Evolutionary conservation across 2,888 invertebrate species (phyloP), one percentile per base, ranked within the genome.

Genomic region (Vesta saturnalis): DNA sequence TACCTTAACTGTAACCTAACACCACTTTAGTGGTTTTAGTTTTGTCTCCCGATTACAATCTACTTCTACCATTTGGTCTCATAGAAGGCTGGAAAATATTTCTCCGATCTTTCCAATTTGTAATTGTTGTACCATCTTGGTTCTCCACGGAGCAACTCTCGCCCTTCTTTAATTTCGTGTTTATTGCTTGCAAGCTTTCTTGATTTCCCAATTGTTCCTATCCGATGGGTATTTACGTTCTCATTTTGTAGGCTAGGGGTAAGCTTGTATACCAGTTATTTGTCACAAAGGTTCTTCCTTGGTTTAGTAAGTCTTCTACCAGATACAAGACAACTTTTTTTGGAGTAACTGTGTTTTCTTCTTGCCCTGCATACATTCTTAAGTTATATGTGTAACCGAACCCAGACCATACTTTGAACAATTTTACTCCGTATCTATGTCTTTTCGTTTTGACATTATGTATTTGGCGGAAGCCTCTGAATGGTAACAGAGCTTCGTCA

Each of bases 401-500:
- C n/a, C n/a, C n/a, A n/a, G n/a, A n/a, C n/a, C n/a, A n/a, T n/a
- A n/a, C n/a, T n/a, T n/a, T n/a, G n/a, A 30, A 30, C 10, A 30
- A 30, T 30, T 30, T 4, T 30, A 10, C 10, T 30, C 46, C 14
- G 14, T 46, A 46, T 46, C n/a, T 46, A 46, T 46, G 46, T 3
- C 46, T 4, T 12, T 46, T n/a, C 6, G 8, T 6, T 3, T 46
- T 46, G 6, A 46, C 14, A 46, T 46, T 8, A n/a, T n/a, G n/a
- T n/a, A n/a, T n/a, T n/a, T n/a, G 46, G 3, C 46, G 14, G 3
- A 46, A 14, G 8, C 72, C 72, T 55, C 66, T 52, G 23, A 72
- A 67, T 21, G 73, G 67, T 10, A 73, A 58, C 4, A 74, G 19
- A 1, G 73, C 71, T 68, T 74, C 73, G 46, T 72, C 72, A 15